Conservation (phyloP, 2,113 vertebrate genomes). For the Isichthys henryi region DNA sequence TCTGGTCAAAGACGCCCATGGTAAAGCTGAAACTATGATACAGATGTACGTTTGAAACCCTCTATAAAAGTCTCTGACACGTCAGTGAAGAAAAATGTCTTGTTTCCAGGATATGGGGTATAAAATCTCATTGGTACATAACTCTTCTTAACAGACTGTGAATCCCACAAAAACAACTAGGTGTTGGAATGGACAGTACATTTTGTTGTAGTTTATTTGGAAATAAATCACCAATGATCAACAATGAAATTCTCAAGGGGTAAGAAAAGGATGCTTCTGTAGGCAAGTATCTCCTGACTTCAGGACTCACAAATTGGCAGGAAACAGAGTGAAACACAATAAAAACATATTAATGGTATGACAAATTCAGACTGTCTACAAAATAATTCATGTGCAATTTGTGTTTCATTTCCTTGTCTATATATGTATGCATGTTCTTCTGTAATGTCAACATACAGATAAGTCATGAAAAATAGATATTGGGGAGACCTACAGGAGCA, state of each 20-base stretch:
- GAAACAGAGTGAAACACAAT: conserved; percentile 45
- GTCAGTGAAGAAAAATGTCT: conserved; percentile 43
- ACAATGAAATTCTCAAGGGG: conserved; percentile 53
- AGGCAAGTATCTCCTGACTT: conserved; percentile 40
- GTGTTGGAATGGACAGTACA: conserved; percentile 53
- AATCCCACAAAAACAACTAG: conserved; percentile 60
- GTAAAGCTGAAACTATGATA: conserved; percentile 37
- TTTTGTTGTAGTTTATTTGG: conserved; percentile 61
- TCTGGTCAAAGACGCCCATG: conserved; percentile 12
- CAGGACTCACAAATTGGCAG: conserved; percentile 48
- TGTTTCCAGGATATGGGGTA: conserved; percentile 50
- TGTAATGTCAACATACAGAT: background rate
- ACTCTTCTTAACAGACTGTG: conserved; percentile 62
- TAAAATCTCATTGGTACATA: conserved; percentile 60
- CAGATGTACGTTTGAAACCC: conserved; percentile 39
- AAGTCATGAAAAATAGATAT: background rate
- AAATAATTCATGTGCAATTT: conserved; percentile 48
- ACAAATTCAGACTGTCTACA: conserved; percentile 50
- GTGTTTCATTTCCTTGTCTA: background rate
- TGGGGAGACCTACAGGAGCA: background rate
- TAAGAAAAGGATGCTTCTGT: conserved; percentile 47
- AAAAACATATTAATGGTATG: conserved; percentile 52
- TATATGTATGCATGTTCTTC: background rate
- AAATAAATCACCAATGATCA: conserved; percentile 68
- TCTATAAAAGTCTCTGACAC: conserved; percentile 38